phyloP scores from a whole-genome alignment of 2,113 vertebrate species.

The Thymallus thymallus region DNA sequence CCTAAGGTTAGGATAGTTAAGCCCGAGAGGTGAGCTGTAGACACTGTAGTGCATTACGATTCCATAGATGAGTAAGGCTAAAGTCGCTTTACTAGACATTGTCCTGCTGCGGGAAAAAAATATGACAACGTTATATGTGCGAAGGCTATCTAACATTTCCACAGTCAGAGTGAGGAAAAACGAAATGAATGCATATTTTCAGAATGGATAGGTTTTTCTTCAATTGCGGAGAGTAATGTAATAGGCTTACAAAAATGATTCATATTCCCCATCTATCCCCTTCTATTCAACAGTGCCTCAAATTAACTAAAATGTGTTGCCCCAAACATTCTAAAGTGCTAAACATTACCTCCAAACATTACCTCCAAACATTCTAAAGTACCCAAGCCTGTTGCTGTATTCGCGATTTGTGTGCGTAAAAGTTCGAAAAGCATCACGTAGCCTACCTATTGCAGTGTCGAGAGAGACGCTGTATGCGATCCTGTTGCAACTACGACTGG shows the following conservation, averaged over 20 bases:
- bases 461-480: slow-evolving; percentile 59
- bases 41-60: slow-evolving; percentile 91
- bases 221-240: neutral
- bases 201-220: neutral
- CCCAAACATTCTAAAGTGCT: neutral
- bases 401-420: slow-evolving; percentile 43
- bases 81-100: slow-evolving; percentile 88
- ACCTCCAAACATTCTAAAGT: slow-evolving; percentile 4
- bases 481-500: slow-evolving; percentile 62
- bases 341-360: neutral
- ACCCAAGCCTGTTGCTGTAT: slow-evolving; percentile 1
- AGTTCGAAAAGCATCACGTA: slow-evolving; percentile 42
- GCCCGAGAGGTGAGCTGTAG: slow-evolving; percentile 86
- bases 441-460: slow-evolving; percentile 66
- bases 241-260: neutral
- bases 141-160: neutral
- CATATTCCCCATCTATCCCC: neutral
- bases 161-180: slow-evolving; percentile 33
- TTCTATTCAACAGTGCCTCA: neutral
- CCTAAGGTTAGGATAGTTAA: slow-evolving; percentile 89
- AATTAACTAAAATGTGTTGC: neutral
- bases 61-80: slow-evolving; percentile 90
- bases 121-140: slow-evolving; percentile 5
- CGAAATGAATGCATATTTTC: neutral
- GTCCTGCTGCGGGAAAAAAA: slow-evolving; percentile 79